These are phyloP conservation scores for Lucilia cuprina DNA, from an alignment of 1,140 invertebrate genomes.

Conservation along the genomic window DNA sequence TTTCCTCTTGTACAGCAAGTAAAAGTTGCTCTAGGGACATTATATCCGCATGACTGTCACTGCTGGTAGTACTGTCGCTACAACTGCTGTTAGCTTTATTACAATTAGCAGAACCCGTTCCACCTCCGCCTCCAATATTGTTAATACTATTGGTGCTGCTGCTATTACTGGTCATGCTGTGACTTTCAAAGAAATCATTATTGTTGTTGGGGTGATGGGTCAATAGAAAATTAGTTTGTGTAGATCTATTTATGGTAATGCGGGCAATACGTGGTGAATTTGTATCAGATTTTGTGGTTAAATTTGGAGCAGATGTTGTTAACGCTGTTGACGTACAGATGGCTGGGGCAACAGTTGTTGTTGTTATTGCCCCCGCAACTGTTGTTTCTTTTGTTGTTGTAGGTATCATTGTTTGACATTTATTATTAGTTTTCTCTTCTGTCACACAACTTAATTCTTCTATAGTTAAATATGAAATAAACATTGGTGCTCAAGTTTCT, in stretches of 20 bases:
- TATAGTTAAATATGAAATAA: conserved; percentile 58
- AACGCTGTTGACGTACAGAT: background rate
- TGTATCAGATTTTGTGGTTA: background rate
- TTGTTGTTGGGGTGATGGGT: background rate
- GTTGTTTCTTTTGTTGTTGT: background rate
- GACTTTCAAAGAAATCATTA: background rate
- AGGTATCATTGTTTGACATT: background rate
- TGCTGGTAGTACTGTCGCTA: background rate
- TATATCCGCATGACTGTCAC: conserved; percentile 35
- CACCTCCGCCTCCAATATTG: background rate
- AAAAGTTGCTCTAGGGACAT: conserved; percentile 53
- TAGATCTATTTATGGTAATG: background rate
- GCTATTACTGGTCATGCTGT: background rate
- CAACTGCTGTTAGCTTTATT: background rate
- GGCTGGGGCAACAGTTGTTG: background rate
- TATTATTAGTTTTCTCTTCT: background rate
- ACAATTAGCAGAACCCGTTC: background rate
- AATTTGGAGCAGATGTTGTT: background rate
- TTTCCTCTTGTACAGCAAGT: conserved; percentile 55
- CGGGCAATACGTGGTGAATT: background rate
- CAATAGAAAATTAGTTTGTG: background rate
- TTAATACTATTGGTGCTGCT: background rate
- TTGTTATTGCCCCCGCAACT: background rate
- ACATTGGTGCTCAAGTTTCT: conserved; percentile 42
- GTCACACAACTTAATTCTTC: conserved; percentile 42